These are phyloP conservation scores for Sapayoa aenigma DNA, from an alignment of 2,113 vertebrate species.

Conservation along the genomic window DNA sequence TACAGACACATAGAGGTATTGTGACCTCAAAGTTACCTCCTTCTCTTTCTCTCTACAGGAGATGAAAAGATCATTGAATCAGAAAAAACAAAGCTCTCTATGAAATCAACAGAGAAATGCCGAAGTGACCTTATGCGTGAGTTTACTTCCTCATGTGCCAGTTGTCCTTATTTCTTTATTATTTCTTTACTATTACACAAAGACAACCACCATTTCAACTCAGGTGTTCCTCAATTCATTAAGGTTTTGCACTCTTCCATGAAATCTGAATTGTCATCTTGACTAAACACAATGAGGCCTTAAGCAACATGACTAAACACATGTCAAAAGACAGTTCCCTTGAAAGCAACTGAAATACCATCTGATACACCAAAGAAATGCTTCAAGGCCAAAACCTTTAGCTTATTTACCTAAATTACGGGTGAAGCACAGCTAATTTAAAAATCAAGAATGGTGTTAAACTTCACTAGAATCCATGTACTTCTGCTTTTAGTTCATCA, in stretches of 20 bases:
- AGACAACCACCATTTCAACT: neutral
- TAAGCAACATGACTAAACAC: neutral
- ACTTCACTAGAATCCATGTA: neutral
- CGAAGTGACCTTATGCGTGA: neutral
- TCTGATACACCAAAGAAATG: neutral
- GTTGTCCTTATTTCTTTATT: neutral
- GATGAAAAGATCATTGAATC: neutral
- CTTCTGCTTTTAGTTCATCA: neutral
- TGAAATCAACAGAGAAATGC: neutral
- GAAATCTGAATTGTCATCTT: neutral
- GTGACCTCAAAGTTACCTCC: neutral
- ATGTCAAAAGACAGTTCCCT: neutral
- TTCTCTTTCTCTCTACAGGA: neutral
- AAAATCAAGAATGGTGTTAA: neutral
- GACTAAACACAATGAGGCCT: neutral
- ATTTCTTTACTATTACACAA: neutral
- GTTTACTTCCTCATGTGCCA: neutral
- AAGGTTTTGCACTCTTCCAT: neutral
- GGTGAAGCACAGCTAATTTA: neutral
- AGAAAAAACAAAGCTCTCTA: neutral
- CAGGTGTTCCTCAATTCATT: neutral
- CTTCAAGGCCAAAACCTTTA: neutral
- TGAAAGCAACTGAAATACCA: neutral
- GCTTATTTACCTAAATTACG: neutral
- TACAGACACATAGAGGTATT: neutral